Evolutionary conservation across 2,797 vertebrate genomes (phyloP).

Genomic region (Tapirus indicus): DNA sequence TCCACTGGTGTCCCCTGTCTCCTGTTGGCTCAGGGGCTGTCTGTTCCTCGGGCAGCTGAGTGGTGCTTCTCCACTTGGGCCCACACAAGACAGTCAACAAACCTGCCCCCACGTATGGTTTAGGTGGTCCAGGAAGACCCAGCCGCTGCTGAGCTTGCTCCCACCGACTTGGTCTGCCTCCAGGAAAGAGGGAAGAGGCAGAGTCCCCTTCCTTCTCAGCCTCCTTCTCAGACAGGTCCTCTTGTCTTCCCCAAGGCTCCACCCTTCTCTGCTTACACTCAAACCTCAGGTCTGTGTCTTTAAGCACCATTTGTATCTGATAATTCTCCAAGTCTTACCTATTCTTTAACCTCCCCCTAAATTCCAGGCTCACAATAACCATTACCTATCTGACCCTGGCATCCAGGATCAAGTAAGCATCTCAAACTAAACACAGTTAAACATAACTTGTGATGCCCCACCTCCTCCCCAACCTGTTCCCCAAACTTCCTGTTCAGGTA

Average conservation of each 20-base stretch:
- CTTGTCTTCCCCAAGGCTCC: background rate
- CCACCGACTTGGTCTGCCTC: fast-evolving
- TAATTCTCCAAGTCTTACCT: background rate
- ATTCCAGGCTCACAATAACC: background rate
- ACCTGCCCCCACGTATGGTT: fast-evolving
- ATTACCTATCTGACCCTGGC: background rate
- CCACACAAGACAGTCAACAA: no score
- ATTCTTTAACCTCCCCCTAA: background rate
- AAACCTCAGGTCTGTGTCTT: background rate
- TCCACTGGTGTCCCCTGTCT: no score
- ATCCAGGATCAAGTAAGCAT: background rate
- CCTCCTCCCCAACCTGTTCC: background rate
- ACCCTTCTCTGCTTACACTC: background rate
- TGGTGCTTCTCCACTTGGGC: background rate
- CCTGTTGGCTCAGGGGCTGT: background rate
- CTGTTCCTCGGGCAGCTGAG: background rate
- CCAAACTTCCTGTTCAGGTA: no score
- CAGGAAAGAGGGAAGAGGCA: background rate
- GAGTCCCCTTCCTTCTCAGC: fast-evolving
- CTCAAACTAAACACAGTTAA: background rate
- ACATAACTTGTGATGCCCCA: fast-evolving
- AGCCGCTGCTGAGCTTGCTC: no score
- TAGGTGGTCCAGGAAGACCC: background rate
- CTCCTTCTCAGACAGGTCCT: background rate
- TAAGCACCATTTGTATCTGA: background rate